Evolutionary conservation across 2,888 invertebrate species (phyloP), one percentile per base, ranked within the genome.

Genomic region (Rhyacophila evoluta): DNA sequence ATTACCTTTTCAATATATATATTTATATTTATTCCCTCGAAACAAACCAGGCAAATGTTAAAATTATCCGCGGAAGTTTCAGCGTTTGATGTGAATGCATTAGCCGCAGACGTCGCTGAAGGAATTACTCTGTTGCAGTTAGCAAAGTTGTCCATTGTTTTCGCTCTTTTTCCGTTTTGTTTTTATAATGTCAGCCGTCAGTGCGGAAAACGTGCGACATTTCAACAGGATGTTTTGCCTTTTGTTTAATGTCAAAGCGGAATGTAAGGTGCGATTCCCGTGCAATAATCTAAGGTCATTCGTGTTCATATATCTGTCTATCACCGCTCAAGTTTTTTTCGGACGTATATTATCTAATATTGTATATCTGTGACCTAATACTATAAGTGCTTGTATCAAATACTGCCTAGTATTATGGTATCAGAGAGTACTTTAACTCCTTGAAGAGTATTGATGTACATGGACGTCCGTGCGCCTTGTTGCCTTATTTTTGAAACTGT

Each of bases 161-260:
- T 69, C 19, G 27, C 33, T 29, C 38, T 38, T 39, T 55, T 69
- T 39, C n/a, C 39, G 69, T 70, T 70, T 70, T 15, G 29, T 33
- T 33, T 75, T 69, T 70, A 68, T 75, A 75, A 75, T 70, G 75
- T 75, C 75, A 75, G 55, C 70, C 55, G 69, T 75, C 69, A 70
- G 36, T 75, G 75, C 75, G 76, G 76, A 33, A 55, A 72, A 71
- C 41, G 71, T 33, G 71, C 76, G 76, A 76, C 76, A 76, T 76
- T 76, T 76, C 71, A 71, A 55, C 76, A 72, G 41, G 55, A 76
- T 76, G 68, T 70, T 36, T 39, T 75, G 75, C 70, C 39, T 69
- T 39, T 29, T 19, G 70, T 29, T 55, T 55, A 55, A 72, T 72
- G 75, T 70, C 75, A 69, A 69, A 41, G 36, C 67, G 25, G 11